Percentiles rank a stretch among this genome's conserved stretches.
phyloP scores from a whole-genome alignment of 2,113 vertebrate genomes.

The Ochotona princeps region DNA sequence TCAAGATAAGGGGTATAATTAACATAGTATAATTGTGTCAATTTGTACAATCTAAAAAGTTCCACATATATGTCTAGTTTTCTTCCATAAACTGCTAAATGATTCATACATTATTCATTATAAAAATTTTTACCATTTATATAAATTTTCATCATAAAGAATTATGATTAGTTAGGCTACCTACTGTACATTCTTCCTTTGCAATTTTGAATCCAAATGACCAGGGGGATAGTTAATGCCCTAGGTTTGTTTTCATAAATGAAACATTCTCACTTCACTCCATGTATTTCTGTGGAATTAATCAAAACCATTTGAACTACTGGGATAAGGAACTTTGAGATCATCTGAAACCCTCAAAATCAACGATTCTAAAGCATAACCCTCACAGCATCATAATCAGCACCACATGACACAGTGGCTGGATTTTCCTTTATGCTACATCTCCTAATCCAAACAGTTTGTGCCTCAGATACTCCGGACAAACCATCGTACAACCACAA shows the following conservation, averaged over 20 bases:
- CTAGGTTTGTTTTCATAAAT: neutral
- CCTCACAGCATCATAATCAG: neutral
- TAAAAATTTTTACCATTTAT: conserved; percentile 34
- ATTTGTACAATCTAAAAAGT: neutral
- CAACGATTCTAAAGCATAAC: neutral
- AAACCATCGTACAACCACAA: neutral
- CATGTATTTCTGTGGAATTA: neutral
- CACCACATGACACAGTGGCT: neutral
- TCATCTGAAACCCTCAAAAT: neutral
- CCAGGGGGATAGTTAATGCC: neutral
- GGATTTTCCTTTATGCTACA: too few species aligned
- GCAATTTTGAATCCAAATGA: conserved; percentile 14
- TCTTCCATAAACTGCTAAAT: conserved; percentile 18
- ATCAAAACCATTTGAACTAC: neutral
- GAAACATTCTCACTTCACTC: neutral
- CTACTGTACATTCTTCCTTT: neutral
- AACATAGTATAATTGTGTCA: neutral
- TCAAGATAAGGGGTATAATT: conserved; percentile 19
- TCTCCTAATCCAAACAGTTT: neutral
- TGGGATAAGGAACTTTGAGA: neutral
- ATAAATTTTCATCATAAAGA: neutral
- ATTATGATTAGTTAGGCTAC: neutral
- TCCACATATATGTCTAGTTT: neutral
- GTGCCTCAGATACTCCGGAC: too few species aligned
- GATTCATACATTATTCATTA: neutral